These are phyloP conservation scores for Lysandra bellargus DNA, from an alignment of 2,888 invertebrate genomes.

Conservation along the genomic window DNA sequence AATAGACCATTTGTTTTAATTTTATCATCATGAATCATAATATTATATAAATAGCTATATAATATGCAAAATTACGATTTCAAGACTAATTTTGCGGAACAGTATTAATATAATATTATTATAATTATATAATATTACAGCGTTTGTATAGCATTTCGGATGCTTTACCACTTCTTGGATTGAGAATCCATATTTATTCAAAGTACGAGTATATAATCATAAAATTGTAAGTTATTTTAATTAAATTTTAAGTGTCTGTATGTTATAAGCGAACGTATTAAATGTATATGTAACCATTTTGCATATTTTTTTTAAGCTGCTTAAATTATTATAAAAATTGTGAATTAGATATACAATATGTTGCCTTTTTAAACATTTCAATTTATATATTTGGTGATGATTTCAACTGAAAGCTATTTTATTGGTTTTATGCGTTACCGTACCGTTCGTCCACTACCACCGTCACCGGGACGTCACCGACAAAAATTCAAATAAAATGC, in stretches of 20 bases:
- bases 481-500: too few species aligned
- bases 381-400: too few species aligned
- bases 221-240: neutral
- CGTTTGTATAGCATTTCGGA: neutral
- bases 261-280: neutral
- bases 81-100: neutral
- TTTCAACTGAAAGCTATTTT: too few species aligned
- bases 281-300: neutral
- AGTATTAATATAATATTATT: neutral
- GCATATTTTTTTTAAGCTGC: neutral
- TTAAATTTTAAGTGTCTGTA: neutral
- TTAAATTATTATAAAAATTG: neutral
- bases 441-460: too few species aligned
- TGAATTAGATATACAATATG: too few species aligned
- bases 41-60: neutral
- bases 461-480: too few species aligned
- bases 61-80: neutral
- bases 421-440: too few species aligned
- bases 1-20: neutral
- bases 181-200: neutral
- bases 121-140: neutral
- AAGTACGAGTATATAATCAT: neutral
- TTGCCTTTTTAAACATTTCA: too few species aligned
- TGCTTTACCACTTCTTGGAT: too few species aligned
- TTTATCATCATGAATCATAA: neutral